Conservation (phyloP, 2,888 invertebrate species). For the Frankliniella intonsa region DNA sequence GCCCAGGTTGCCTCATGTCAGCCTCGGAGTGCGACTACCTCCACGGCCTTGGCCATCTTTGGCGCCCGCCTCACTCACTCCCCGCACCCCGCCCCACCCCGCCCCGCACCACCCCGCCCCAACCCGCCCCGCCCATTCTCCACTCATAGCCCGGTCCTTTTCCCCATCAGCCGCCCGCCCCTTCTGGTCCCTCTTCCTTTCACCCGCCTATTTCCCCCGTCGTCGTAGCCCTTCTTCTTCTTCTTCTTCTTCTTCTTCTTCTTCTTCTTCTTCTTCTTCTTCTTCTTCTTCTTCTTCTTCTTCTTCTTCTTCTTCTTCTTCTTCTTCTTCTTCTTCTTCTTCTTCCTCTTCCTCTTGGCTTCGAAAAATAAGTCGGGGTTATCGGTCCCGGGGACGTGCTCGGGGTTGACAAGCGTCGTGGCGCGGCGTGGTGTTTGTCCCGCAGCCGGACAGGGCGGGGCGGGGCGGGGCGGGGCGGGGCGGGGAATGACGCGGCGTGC, state of each 20-base stretch:
- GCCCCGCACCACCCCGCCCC: no score
- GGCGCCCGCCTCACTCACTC: no score
- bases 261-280: no score
- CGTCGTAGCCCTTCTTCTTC: not conserved
- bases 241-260: not conserved
- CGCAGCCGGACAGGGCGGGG: not conserved
- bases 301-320: not conserved
- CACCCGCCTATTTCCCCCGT: no score
- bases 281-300: not conserved
- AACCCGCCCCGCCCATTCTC: no score
- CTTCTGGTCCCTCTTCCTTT: no score
- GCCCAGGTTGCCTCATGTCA: no score
- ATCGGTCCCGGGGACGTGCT: slow-evolving; percentile 2
- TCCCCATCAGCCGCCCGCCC: no score
- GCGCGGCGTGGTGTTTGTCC: not conserved
- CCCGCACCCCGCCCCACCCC: no score
- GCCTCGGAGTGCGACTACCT: no score
- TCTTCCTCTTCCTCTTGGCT: not conserved
- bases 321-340: not conserved
- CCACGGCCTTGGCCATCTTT: no score
- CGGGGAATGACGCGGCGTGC: not conserved
- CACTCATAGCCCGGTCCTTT: no score
- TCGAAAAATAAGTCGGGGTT: slow-evolving; percentile 12
- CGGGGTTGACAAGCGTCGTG: slow-evolving; percentile 2
- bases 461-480: not conserved